Percentiles rank a stretch among this genome's conserved stretches.
These are phyloP conservation scores for Patella depressa DNA, from an alignment of 2,888 invertebrate species.

Conservation along the genomic window DNA sequence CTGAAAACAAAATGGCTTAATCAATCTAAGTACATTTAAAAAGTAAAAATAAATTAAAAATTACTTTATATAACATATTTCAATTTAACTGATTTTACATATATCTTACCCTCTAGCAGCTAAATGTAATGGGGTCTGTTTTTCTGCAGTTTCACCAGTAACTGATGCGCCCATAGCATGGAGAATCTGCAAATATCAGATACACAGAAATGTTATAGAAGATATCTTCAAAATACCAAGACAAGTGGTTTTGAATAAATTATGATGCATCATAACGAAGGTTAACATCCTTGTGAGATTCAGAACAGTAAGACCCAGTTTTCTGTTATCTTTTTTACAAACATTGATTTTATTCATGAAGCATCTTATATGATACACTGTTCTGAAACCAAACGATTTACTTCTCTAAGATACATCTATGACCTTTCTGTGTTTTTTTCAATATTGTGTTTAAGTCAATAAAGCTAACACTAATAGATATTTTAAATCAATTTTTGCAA, in stretches of 20 bases:
- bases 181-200: slow-evolving; percentile 49
- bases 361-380: too few relatives aligned
- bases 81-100: not conserved
- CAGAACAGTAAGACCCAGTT: not conserved
- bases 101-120: slow-evolving; percentile 62
- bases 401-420: too few relatives aligned
- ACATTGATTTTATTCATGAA: too few relatives aligned
- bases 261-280: not conserved
- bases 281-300: not conserved
- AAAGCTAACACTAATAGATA: too few relatives aligned
- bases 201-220: not conserved
- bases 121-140: slow-evolving; percentile 63
- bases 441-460: too few relatives aligned
- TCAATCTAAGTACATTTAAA: not conserved
- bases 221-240: not conserved
- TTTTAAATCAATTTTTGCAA: too few relatives aligned
- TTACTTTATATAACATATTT: not conserved
- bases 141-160: slow-evolving; percentile 54
- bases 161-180: slow-evolving; percentile 64
- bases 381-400: too few relatives aligned
- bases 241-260: not conserved
- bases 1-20: slow-evolving; percentile 40
- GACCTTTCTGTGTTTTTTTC: too few relatives aligned
- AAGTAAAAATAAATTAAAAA: not conserved
- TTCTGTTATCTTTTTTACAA: not conserved